Conservation (phyloP, 2,113 vertebrate species). For the Lasiurus cinereus region DNA sequence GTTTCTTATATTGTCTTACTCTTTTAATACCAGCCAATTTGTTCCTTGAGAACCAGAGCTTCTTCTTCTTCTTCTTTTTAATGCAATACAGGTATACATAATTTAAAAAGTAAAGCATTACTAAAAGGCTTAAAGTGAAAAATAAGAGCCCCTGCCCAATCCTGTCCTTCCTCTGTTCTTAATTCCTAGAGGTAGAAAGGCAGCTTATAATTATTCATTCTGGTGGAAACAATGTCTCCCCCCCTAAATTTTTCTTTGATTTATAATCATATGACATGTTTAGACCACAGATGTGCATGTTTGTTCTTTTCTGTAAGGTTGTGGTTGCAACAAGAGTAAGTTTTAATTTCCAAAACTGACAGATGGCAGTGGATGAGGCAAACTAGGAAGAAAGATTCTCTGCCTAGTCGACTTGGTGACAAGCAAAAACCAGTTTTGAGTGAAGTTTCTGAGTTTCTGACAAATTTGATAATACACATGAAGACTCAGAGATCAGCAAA, state of each 20-base stretch:
- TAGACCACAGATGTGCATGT: not conserved
- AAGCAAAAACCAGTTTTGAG: not conserved
- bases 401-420: not conserved
- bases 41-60: slow-evolving; percentile 10
- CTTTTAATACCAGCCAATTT: not conserved
- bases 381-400: not conserved
- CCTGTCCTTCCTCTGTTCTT: not conserved
- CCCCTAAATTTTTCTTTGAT: slow-evolving; percentile 29
- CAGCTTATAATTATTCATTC: not conserved
- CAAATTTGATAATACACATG: slow-evolving; percentile 21
- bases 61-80: slow-evolving; percentile 26
- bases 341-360: slow-evolving; percentile 54
- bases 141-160: not conserved
- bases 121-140: slow-evolving; percentile 49
- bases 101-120: slow-evolving; percentile 14
- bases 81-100: not conserved
- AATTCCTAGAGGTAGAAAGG: not conserved
- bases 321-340: slow-evolving; percentile 17
- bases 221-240: not conserved
- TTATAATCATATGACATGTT: slow-evolving; percentile 40
- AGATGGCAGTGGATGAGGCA: not conserved
- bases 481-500: slow-evolving; percentile 28
- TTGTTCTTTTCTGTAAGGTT: slow-evolving; percentile 34
- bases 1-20: not conserved
- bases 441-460: not conserved